Base-by-base conservation (phyloP, 2,113 vertebrate genomes). In the Emydocephalus ijimae region DNA sequence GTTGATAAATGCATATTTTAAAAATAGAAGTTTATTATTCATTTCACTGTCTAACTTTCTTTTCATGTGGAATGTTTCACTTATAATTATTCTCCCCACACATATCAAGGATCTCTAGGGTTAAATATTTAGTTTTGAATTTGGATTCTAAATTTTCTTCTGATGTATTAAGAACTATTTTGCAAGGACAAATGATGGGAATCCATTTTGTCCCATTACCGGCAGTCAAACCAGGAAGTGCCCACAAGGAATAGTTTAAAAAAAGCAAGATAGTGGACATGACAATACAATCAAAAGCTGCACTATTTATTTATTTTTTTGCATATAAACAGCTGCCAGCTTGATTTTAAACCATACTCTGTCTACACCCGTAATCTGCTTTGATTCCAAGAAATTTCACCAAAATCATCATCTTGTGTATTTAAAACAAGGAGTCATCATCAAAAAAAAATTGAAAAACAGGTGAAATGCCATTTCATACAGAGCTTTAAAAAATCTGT, bases 1-100 rank as follows among this genome's bases (percentile, higher is more conserved):
- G 64, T 91, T 87, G 86, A 59, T 15, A 11, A 86, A 89, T 93
- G 23, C 20, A 88, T 87, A 69, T 94, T 92, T 85, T 91, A 87
- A 93, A 18, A 92, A 94, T 34, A 59, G 85, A 87, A 87, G 93
- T 10, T 94, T 92, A 89, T 52, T 93, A 95, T 57, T n/a, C 93
- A 94, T 52, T 88, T 91, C 69, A 85, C 39, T 29, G 45, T 29
- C 24, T 87, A 34, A n/a, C 56, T 43, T 1, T 52, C 11, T 88
- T 64, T 88, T 54, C 11, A n/a, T 45, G 23, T 24, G 69, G 74
- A 81, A 55, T 39, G 34, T 26, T 43, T 26, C 59, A 69, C 2
- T 18, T 21, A 4, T 90, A 14, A 5, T 11, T 50, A n/a, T 90
- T 81, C 45, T 26, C 52, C 8, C 57, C 34, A 39, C 15, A 9